A percentile compares a stretch with the other conserved stretches of the same genome.
These are phyloP conservation scores for Brachyptera putata DNA, from an alignment of 2,888 invertebrate species.

Conservation along the genomic window DNA sequence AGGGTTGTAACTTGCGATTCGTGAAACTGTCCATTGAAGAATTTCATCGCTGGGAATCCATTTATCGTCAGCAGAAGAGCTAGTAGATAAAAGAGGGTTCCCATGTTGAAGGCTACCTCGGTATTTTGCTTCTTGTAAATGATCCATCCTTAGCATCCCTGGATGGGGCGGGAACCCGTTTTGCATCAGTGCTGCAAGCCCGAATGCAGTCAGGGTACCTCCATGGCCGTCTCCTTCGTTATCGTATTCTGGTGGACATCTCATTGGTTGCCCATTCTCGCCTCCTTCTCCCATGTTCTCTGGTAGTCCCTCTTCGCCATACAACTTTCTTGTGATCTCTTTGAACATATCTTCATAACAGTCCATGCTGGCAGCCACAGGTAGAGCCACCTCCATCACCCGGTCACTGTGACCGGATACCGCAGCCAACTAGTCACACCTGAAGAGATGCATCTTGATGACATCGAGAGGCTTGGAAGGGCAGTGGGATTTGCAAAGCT, in stretches of 20 bases:
- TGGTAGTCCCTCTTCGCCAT: slow-evolving; percentile 64
- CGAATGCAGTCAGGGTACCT: slow-evolving; percentile 47
- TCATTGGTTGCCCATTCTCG: slow-evolving; percentile 15
- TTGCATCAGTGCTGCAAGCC: slow-evolving; percentile 72
- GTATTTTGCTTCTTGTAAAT: slow-evolving; percentile 38
- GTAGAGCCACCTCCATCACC: slow-evolving; percentile 52
- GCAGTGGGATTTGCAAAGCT: too few relatives aligned
- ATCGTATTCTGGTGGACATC: slow-evolving; percentile 35
- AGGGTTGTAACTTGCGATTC: slow-evolving; percentile 75
- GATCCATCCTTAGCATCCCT: slow-evolving; percentile 52
- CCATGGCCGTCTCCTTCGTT: slow-evolving; percentile 38
- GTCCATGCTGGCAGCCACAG: slow-evolving; percentile 54
- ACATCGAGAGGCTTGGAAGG: slow-evolving; percentile 10
- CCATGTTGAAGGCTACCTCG: slow-evolving; percentile 50
- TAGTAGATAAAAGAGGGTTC: slow-evolving; percentile 17
- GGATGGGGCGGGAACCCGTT: slow-evolving; percentile 62
- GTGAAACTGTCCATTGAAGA: slow-evolving; percentile 71
- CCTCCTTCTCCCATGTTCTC: slow-evolving; percentile 30
- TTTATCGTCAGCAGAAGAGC: slow-evolving; percentile 42
- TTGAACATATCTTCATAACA: slow-evolving; percentile 83
- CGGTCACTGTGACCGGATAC: background rate
- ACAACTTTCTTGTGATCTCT: slow-evolving; percentile 87
- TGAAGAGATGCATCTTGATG: background rate
- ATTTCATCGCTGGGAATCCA: slow-evolving; percentile 70
- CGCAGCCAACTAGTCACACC: too few relatives aligned